Percentiles rank a stretch among this genome's conserved stretches.
These are phyloP conservation scores for Bilobella aurantiaca DNA, from an alignment of 1,140 invertebrate species.

Conservation along the genomic window DNA sequence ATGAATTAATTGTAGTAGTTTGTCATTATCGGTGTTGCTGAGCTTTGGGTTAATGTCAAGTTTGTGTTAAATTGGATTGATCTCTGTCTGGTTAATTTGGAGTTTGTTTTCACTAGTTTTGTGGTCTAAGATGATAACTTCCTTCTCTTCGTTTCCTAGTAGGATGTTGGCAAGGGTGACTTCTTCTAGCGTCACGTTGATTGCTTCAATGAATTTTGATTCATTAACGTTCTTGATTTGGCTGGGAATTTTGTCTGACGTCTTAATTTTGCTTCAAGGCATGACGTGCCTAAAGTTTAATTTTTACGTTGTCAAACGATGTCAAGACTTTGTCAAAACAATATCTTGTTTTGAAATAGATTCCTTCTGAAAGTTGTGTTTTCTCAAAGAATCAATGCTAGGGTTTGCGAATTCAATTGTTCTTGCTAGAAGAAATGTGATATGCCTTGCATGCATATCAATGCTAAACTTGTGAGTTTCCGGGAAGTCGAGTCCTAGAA, in stretches of 20 bases:
- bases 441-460: no score
- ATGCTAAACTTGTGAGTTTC: no score
- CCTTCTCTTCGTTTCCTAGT: background rate
- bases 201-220: background rate
- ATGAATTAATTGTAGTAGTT: background rate
- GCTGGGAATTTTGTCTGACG: background rate
- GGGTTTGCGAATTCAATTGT: background rate
- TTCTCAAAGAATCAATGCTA: background rate
- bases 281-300: background rate
- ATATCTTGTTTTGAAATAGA: background rate
- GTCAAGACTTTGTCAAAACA: background rate
- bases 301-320: background rate
- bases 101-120: background rate
- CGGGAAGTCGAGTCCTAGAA: no score
- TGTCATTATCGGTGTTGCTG: background rate
- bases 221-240: no score
- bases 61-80: no score
- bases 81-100: no score
- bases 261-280: background rate
- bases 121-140: background rate
- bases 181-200: background rate
- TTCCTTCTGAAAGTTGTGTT: background rate
- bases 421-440: no score
- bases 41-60: background rate
- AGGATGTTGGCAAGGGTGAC: background rate